These are phyloP conservation scores for Triplophysa siluroides DNA, from an alignment of 2,113 vertebrate species.

Conservation along the genomic window DNA sequence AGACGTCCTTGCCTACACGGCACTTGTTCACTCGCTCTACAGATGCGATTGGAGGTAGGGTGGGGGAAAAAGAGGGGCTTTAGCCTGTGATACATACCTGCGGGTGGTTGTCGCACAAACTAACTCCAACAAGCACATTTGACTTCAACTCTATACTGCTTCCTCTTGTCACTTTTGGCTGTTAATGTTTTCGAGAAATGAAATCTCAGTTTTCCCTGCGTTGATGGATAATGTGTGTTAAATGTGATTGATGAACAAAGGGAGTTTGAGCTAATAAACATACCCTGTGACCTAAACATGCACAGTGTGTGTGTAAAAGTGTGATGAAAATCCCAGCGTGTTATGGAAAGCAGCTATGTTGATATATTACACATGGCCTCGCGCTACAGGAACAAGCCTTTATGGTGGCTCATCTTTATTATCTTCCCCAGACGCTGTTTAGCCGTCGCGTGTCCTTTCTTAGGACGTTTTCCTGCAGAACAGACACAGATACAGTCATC, in stretches of 20 bases:
- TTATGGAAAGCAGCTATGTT: constrained; percentile 39
- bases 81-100: not conserved
- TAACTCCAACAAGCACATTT: not conserved
- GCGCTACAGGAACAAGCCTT: constrained; percentile 89
- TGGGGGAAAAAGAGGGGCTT: constrained; percentile 5
- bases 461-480: constrained; percentile 92
- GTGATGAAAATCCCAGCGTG: constrained; percentile 59
- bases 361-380: constrained; percentile 31
- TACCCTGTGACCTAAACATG: constrained; percentile 76
- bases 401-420: constrained; percentile 91
- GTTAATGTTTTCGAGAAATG: not conserved
- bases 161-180: constrained; percentile 27
- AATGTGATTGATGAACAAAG: constrained; percentile 64
- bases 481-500: not conserved
- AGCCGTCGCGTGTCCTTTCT: constrained; percentile 98
- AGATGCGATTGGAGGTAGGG: constrained; percentile 45
- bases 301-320: constrained; percentile 62
- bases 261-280: constrained; percentile 59
- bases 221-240: constrained; percentile 6
- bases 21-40: constrained; percentile 31
- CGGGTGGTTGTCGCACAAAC: not conserved
- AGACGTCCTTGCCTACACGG: constrained; percentile 29
- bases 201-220: constrained; percentile 31
- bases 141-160: not conserved
- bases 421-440: constrained; percentile 98